Evolutionary conservation across 1,140 invertebrate species (phyloP).

Genomic region (Zaprionus nigranus): DNA sequence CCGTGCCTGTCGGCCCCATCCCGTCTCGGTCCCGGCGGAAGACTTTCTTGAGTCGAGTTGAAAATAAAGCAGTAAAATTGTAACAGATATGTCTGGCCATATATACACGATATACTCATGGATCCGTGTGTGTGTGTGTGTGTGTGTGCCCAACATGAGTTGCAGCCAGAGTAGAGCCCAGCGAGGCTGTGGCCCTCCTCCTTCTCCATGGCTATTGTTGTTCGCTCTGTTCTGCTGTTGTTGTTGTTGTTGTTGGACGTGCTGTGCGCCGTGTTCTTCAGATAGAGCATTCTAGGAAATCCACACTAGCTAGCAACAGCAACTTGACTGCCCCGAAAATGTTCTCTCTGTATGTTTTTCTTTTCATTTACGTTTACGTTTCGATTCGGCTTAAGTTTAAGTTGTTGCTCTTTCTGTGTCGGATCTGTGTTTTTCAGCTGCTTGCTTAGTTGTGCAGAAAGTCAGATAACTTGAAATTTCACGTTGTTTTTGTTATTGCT

Average conservation of each 20-base stretch:
- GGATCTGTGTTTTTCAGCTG: conserved; percentile 42
- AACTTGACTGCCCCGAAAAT: conserved; percentile 64
- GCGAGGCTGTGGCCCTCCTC: conserved; percentile 46
- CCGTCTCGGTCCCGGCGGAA: conserved; percentile 18
- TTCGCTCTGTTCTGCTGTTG: conserved; percentile 8
- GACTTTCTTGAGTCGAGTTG: conserved; percentile 48
- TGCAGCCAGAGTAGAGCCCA: neutral
- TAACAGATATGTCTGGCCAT: conserved; percentile 59
- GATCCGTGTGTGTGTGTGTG: neutral
- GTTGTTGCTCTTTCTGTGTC: conserved; percentile 29
- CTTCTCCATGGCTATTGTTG: neutral
- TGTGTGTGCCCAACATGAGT: neutral
- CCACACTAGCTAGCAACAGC: conserved; percentile 51
- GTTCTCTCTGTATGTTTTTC: conserved; percentile 31
- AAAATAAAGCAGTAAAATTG: conserved; percentile 78
- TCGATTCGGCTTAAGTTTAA: no score
- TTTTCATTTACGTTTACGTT: neutral
- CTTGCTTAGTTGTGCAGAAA: conserved; percentile 77
- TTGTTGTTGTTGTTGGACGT: conserved; percentile 26
- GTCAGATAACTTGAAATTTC: conserved; percentile 57
- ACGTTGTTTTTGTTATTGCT: conserved; percentile 39
- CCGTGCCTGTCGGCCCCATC: conserved; percentile 36
- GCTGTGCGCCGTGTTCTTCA: conserved; percentile 47
- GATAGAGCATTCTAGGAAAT: conserved; percentile 65
- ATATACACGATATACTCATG: neutral